These are phyloP conservation scores for Nephrotoma flavescens DNA, from an alignment of 2,888 invertebrate genomes.

Conservation along the genomic window DNA sequence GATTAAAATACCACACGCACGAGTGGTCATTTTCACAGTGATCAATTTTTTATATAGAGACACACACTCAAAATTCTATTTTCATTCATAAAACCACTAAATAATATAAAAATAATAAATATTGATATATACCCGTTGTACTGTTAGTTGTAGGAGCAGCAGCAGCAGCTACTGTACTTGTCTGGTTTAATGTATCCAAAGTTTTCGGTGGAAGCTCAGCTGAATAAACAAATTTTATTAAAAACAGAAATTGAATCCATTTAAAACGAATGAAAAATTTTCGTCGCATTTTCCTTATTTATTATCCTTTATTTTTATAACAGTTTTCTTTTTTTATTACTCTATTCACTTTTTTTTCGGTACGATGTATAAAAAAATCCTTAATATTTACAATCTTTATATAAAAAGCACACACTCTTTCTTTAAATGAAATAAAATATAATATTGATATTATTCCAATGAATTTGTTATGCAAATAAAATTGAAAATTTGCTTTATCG, in stretches of 20 bases:
- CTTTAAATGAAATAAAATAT: not conserved
- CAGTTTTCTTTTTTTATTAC: not conserved
- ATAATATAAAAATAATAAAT: not conserved
- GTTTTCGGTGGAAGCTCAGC: not conserved
- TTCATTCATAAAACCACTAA: too few relatives aligned
- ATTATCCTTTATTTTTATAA: not conserved
- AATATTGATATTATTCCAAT: not conserved
- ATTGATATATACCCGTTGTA: not conserved
- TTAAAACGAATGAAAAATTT: not conserved
- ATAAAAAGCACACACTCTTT: not conserved
- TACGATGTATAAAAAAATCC: not conserved
- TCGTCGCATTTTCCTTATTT: not conserved
- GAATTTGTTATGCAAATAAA: not conserved
- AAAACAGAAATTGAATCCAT: not conserved
- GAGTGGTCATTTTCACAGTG: not conserved
- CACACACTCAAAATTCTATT: too few relatives aligned
- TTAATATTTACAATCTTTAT: not conserved
- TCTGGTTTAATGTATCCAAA: not conserved
- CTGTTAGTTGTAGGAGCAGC: not conserved
- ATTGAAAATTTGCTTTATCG: not conserved
- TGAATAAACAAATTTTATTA: not conserved
- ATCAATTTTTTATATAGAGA: not conserved
- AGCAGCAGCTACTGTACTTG: not conserved
- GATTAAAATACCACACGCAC: not conserved
- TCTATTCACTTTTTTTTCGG: not conserved